These are phyloP conservation scores for Brachypteracias leptosomus DNA, from an alignment of 2,113 vertebrate species.

Conservation along the genomic window DNA sequence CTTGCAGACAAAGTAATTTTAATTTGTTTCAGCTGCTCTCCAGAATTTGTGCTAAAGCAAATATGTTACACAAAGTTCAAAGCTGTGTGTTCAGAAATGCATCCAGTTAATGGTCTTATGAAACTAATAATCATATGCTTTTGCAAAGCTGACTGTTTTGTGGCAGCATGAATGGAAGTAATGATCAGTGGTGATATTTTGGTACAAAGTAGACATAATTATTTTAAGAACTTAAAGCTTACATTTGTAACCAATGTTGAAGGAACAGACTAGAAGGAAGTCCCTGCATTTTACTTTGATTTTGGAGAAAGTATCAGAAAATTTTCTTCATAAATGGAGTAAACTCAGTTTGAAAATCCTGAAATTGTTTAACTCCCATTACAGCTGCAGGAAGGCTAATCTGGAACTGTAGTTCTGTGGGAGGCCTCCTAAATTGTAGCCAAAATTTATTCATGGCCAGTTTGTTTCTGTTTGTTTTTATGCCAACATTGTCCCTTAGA, in stretches of 20 bases:
- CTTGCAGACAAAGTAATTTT: not conserved
- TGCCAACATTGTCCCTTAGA: not conserved
- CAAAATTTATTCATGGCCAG: not conserved
- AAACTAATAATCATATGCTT: not conserved
- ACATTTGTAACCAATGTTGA: not conserved
- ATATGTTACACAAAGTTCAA: not conserved
- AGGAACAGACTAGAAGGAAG: not conserved
- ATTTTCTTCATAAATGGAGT: not conserved
- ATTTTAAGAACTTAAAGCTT: not conserved
- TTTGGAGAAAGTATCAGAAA: not conserved
- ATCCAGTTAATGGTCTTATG: not conserved
- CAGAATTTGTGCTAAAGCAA: not conserved
- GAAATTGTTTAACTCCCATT: not conserved
- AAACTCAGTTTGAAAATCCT: not conserved
- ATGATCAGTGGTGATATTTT: not conserved
- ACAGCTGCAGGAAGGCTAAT: not conserved
- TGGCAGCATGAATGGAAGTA: not conserved
- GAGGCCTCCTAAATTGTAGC: not conserved
- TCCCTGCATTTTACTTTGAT: not conserved
- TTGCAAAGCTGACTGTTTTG: not conserved
- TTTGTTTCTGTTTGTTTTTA: not conserved
- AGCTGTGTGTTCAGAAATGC: not conserved
- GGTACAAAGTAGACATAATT: not conserved
- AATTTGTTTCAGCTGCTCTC: not conserved
- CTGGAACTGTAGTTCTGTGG: not conserved